phyloP scores from a whole-genome alignment of 2,797 vertebrate genomes.

The Chelidonichthys spinosus region DNA sequence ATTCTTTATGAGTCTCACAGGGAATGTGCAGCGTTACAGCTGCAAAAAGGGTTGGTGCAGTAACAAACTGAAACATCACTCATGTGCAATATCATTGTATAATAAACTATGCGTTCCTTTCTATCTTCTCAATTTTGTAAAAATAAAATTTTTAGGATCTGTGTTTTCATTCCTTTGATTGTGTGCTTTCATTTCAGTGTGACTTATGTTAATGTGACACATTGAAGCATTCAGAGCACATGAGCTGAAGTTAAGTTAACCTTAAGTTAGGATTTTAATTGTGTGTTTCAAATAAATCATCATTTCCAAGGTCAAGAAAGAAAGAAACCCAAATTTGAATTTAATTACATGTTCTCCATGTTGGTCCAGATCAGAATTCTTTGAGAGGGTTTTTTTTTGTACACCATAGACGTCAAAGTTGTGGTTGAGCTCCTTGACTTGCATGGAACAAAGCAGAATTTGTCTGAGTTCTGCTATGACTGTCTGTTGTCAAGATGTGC shows the following conservation, averaged over 20 bases:
- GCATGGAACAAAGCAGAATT: slow-evolving; percentile 42
- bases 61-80: too few relatives aligned
- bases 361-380: slow-evolving; percentile 1
- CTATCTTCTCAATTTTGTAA: background rate
- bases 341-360: background rate
- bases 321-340: slow-evolving; percentile 27
- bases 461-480: slow-evolving; percentile 35
- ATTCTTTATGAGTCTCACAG: background rate
- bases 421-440: slow-evolving; percentile 27
- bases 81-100: too few relatives aligned
- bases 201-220: background rate
- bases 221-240: background rate
- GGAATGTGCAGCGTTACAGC: background rate
- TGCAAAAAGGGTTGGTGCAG: background rate
- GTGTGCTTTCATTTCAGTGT: background rate
- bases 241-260: background rate
- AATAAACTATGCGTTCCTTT: too few relatives aligned
- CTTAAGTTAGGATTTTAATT: background rate
- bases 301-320: background rate
- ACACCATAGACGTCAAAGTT: slow-evolving; percentile 9
- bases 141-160: background rate
- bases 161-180: background rate
- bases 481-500: slow-evolving; percentile 65
- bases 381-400: slow-evolving; percentile 8
- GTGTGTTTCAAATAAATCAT: background rate